A percentile compares a stretch with the other conserved stretches of the same genome.
These are phyloP conservation scores for Rhimphoctona megacephalus DNA, from an alignment of 2,888 invertebrate genomes.

Conservation along the genomic window DNA sequence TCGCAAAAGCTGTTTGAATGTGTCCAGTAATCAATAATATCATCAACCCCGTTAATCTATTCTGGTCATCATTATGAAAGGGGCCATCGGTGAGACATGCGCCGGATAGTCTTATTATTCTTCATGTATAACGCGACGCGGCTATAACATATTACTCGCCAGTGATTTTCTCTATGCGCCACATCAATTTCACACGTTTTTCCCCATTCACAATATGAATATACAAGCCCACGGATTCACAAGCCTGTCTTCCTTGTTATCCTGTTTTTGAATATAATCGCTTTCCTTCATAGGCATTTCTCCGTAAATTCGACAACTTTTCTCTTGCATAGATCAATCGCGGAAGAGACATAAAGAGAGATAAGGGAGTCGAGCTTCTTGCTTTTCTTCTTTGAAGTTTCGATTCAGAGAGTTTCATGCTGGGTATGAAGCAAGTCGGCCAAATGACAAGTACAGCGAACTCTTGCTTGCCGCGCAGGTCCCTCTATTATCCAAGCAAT, in stretches of 20 bases:
- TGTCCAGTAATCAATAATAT: conserved; percentile 59
- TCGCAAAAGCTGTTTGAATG: conserved; percentile 31
- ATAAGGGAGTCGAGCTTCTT: conserved; percentile 24
- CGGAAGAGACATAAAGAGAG: conserved; percentile 1
- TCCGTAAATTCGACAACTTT: conserved; percentile 37
- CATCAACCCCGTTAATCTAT: conserved; percentile 55
- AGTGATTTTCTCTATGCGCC: conserved; percentile 18
- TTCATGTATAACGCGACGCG: not conserved
- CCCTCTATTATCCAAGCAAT: conserved; percentile 32
- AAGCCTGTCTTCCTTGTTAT: conserved; percentile 16
- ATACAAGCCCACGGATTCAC: not conserved
- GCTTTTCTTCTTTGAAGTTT: conserved; percentile 38
- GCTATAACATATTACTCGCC: conserved; percentile 67
- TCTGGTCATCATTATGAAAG: conserved; percentile 48
- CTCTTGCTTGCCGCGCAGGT: conserved; percentile 44
- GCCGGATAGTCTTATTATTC: conserved; percentile 35
- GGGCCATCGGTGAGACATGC: conserved; percentile 24
- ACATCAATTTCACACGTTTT: not conserved
- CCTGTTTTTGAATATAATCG: conserved; percentile 40
- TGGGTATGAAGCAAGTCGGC: conserved; percentile 67
- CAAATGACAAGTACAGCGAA: conserved; percentile 68
- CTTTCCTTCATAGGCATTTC: conserved; percentile 74
- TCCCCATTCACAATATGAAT: conserved; percentile 13
- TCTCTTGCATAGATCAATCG: conserved; percentile 3
- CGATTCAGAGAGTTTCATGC: conserved; percentile 58